phyloP scores from a whole-genome alignment of 2,888 invertebrate genomes.

The Autographa pulchrina region DNA sequence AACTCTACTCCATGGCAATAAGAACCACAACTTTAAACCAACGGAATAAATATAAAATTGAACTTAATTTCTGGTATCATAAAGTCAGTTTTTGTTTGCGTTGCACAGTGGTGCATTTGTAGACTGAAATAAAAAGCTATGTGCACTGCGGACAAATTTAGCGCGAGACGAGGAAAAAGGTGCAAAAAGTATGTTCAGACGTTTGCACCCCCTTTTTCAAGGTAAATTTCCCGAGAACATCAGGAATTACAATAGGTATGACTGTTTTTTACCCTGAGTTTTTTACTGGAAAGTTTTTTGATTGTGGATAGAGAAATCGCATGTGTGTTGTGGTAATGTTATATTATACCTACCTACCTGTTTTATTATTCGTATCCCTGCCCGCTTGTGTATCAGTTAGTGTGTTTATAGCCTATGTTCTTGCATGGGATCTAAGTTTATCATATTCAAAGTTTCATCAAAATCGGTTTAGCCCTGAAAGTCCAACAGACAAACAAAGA shows the following conservation, averaged over 20 bases:
- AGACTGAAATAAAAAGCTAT: constrained; percentile 60
- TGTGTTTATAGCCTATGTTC: no score
- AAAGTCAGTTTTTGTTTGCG: constrained; percentile 69
- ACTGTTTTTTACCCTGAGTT: constrained; percentile 48
- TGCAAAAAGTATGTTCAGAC: constrained; percentile 69
- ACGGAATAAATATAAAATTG: constrained; percentile 38
- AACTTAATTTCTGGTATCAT: constrained; percentile 57
- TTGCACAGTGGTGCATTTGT: constrained; percentile 64
- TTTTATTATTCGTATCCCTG: no score
- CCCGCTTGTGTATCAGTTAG: no score
- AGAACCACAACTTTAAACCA: constrained; percentile 51
- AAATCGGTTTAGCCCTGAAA: no score
- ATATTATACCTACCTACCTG: no score
- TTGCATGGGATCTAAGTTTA: no score
- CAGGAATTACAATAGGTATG: constrained; percentile 67
- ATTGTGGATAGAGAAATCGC: no score
- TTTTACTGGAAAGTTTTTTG: constrained; percentile 36
- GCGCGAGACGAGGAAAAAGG: constrained; percentile 74
- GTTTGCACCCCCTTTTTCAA: constrained; percentile 72
- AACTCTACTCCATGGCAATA: constrained; percentile 58
- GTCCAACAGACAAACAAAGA: no score
- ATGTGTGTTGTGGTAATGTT: no score
- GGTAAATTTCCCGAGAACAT: constrained; percentile 67
- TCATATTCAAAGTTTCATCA: no score
- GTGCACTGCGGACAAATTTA: constrained; percentile 79